These are phyloP conservation scores for Drosophila tristis DNA, from an alignment of 1,140 invertebrate genomes.

Conservation along the genomic window DNA sequence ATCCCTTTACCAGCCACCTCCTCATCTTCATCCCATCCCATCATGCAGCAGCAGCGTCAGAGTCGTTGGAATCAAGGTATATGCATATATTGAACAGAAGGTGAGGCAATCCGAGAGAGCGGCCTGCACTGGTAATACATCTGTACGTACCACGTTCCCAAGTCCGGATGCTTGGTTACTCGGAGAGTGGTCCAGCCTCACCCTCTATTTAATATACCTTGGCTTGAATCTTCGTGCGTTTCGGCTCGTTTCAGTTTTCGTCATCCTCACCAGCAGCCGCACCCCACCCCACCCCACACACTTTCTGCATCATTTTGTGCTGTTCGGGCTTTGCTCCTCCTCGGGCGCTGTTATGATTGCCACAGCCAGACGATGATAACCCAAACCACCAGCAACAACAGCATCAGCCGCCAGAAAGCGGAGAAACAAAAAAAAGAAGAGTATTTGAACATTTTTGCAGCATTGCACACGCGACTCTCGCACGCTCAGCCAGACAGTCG, in stretches of 20 bases:
- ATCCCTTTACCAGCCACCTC: constrained; percentile 14
- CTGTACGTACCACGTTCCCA: too few relatives aligned
- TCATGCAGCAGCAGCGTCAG: constrained; percentile 19
- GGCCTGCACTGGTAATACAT: too few relatives aligned
- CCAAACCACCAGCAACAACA: constrained; percentile 59
- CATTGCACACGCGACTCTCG: constrained; percentile 80
- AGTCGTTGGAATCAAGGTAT: too few relatives aligned
- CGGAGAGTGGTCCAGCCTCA: too few relatives aligned
- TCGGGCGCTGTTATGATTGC: constrained; percentile 74
- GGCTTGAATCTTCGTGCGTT: constrained; percentile 55
- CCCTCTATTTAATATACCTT: background rate
- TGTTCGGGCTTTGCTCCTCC: constrained; percentile 43
- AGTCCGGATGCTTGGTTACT: background rate
- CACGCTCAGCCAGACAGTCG: constrained; percentile 67
- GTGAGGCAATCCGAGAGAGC: too few relatives aligned
- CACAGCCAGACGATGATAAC: constrained; percentile 81
- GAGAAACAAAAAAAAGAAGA: constrained; percentile 45
- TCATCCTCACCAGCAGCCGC: constrained; percentile 49
- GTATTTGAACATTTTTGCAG: constrained; percentile 80
- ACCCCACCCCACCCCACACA: constrained; percentile 19
- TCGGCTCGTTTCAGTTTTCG: constrained; percentile 59
- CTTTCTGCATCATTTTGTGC: constrained; percentile 58
- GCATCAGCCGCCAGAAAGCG: constrained; percentile 14
- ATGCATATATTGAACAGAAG: too few relatives aligned
- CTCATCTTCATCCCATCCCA: constrained; percentile 13